These are phyloP conservation scores for Halisarca cf. caerulea DNA, from an alignment of 37 sponge, comb jelly and placozoan species.

Conservation along the genomic window DNA sequence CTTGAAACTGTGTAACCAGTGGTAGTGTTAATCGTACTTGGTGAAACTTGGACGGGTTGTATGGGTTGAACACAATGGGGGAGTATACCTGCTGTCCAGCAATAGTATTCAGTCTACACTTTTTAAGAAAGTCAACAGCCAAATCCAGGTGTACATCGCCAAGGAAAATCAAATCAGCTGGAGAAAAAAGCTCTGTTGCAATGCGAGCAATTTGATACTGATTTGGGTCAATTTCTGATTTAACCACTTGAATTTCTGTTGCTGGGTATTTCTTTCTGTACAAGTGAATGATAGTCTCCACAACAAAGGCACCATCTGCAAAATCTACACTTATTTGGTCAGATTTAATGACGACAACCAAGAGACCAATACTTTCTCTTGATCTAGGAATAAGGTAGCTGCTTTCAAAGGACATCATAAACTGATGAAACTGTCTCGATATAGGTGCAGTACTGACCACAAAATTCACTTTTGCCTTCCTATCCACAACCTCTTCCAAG, in stretches of 20 bases:
- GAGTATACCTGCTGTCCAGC: slow-evolving; percentile 39
- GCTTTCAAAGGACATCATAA: slow-evolving; percentile 67
- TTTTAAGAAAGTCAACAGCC: slow-evolving; percentile 38
- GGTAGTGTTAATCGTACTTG: slow-evolving; percentile 32
- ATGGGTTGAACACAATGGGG: slow-evolving; percentile 49
- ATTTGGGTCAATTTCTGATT: slow-evolving; percentile 9
- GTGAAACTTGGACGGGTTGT: slow-evolving; percentile 50
- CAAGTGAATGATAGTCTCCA: slow-evolving; percentile 30
- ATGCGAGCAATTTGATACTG: slow-evolving; percentile 21
- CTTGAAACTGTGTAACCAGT: slow-evolving; percentile 37
- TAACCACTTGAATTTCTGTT: slow-evolving; percentile 34
- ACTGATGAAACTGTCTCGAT: slow-evolving; percentile 49
- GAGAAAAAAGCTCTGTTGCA: slow-evolving; percentile 42
- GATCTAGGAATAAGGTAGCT: slow-evolving; percentile 41
- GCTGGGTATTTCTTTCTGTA: slow-evolving; percentile 66
- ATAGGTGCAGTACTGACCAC: slow-evolving; percentile 44
- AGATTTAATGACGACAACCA: slow-evolving; percentile 35
- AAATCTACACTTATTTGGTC: slow-evolving; percentile 13
- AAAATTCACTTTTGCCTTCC: slow-evolving; percentile 47
- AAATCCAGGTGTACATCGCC: slow-evolving; percentile 64
- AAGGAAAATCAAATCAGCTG: slow-evolving; percentile 49
- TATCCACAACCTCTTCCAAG: slow-evolving; percentile 6
- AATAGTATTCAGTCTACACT: slow-evolving; percentile 50
- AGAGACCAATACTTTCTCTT: slow-evolving; percentile 39
- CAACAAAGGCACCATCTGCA: slow-evolving; percentile 35